A percentile compares a stretch with the other conserved stretches of the same genome.
Conservation (phyloP, 2,113 vertebrate species). For the Scomber japonicus region DNA sequence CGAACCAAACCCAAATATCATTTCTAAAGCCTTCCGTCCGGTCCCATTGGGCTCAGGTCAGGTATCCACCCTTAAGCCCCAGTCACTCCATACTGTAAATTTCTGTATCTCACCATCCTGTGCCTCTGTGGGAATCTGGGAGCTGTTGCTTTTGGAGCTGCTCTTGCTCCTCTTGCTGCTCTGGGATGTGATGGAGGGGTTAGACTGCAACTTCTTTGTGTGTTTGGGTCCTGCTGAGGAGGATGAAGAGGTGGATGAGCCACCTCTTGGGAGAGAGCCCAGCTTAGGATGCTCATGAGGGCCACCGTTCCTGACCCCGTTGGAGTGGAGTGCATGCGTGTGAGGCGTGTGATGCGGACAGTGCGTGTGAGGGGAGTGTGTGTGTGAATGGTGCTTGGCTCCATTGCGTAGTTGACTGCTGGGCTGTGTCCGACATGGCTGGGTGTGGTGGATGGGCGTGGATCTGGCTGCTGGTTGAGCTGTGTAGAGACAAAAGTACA, state of each 20-base stretch:
- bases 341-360: constrained; percentile 69
- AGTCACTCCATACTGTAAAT: not conserved
- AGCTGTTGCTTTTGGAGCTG: constrained; percentile 91
- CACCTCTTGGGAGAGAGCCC: constrained; percentile 78
- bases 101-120: constrained; percentile 89
- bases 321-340: constrained; percentile 61
- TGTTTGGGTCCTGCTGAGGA: constrained; percentile 80
- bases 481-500: constrained; percentile 53
- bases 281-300: constrained; percentile 78
- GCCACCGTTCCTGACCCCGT: constrained; percentile 72
- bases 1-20: no score
- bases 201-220: constrained; percentile 89
- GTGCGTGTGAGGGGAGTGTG: constrained; percentile 67
- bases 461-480: constrained; percentile 84
- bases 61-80: not conserved
- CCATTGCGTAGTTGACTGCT: constrained; percentile 84
- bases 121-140: constrained; percentile 93
- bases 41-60: no score
- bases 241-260: constrained; percentile 82
- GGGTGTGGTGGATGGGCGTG: constrained; percentile 66
- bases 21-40: no score
- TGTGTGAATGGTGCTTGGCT: constrained; percentile 71
- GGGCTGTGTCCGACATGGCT: constrained; percentile 73
- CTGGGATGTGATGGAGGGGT: constrained; percentile 94
- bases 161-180: constrained; percentile 93